Base-by-base conservation (phyloP, 2,888 invertebrate genomes). In the Lobophora halterata region DNA sequence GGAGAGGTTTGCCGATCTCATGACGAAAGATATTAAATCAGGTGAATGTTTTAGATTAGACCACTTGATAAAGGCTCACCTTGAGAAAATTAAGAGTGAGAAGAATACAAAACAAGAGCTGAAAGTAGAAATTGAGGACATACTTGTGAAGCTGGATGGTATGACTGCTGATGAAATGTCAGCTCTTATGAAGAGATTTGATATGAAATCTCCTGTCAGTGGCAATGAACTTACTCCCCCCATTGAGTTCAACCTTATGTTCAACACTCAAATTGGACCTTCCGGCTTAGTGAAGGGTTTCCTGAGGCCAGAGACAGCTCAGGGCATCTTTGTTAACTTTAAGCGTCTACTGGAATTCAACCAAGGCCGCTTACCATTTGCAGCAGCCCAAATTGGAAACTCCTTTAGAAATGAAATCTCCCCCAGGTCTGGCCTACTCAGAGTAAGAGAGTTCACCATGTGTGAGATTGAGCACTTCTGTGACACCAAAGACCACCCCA, bases 391-490 rank as follows among this genome's bases (percentile, higher is more conserved):
- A 88, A 98, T 99, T 64, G 99, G 99, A 50, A 96, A 96, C 72
- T 95, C 99, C 0, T 99, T 99, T 75, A 92, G 99, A 56, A 99
- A 99, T 88, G 99, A 99, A 89, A 99, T 99, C 61, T 99, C 99
- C 0, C 99, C 99, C 1, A 90, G 99, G 44, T 97, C 98, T 49
- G 99, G 99, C 1, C 88, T 99, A 5, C 93, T 99, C 24, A 90
- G 99, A 62, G 98, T 99, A 1, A 92, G 98, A 64, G 99, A 99
- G 77, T 99, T 99, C 71, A 99, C 98, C 0, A 99, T 99, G 99
- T 98, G 98, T 44, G 99, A 99, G 88, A 99, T 99, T 61, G 99
- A 99, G 79, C 98, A 99, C 83, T 99, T 99, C 77, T 98, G 98
- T 78, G 98, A 99, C 83, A 97, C 98, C 0, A 98, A 99, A 70